A percentile compares a stretch with the other conserved stretches of the same genome.
phyloP scores from a whole-genome alignment of 2,797 vertebrate genomes.

The Chiloscyllium punctatum region DNA sequence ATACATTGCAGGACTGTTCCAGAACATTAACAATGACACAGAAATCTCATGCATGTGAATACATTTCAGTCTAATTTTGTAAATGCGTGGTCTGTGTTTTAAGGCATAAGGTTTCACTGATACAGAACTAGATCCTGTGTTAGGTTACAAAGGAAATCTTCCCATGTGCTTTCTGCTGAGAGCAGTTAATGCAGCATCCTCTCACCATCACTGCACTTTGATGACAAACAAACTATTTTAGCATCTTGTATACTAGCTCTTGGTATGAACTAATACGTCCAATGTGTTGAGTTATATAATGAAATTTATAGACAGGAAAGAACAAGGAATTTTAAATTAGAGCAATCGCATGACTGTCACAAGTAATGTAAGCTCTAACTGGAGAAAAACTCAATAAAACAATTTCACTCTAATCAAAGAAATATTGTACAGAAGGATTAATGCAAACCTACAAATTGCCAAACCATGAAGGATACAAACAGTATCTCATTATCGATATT shows the following conservation, averaged over 20 bases:
- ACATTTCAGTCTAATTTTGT: background rate
- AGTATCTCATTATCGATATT: background rate
- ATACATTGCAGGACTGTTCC: background rate
- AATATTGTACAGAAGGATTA: constrained; percentile 6
- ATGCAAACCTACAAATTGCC: constrained; percentile 17
- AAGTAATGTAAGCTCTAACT: background rate
- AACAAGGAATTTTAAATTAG: background rate
- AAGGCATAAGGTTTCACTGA: background rate
- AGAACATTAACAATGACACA: background rate
- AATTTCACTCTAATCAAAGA: constrained; percentile 31
- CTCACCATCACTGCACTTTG: background rate
- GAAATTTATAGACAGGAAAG: background rate
- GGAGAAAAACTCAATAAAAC: constrained; percentile 23
- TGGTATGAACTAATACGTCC: background rate
- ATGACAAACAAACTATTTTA: constrained; percentile 19
- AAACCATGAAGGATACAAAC: background rate
- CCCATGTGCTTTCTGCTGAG: background rate
- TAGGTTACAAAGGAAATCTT: background rate
- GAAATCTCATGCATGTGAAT: background rate
- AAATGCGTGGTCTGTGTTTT: constrained; percentile 10
- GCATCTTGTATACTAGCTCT: background rate
- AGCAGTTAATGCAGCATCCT: background rate
- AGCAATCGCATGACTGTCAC: background rate
- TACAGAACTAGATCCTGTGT: background rate
- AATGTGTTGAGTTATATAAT: background rate